phyloP scores from a whole-genome alignment of 1,140 invertebrate species.

The Lanistes nyassanus region DNA sequence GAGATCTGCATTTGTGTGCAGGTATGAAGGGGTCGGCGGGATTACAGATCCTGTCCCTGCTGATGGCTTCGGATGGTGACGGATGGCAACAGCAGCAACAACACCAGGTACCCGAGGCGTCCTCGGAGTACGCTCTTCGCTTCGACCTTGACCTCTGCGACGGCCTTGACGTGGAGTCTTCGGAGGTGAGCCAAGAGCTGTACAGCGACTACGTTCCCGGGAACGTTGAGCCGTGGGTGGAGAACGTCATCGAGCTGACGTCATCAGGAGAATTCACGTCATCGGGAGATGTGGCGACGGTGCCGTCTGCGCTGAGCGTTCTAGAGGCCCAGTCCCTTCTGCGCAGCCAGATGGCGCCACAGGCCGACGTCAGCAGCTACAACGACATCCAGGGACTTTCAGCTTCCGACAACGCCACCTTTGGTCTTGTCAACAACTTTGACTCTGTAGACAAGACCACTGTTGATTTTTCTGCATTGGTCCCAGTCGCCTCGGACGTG shows the following conservation, averaged over 20 bases:
- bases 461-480: not conserved
- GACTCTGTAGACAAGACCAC: not conserved
- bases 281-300: conserved; percentile 9
- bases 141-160: conserved; percentile 15
- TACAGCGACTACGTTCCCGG: conserved; percentile 9
- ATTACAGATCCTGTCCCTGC: conserved; percentile 14
- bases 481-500: too few relatives aligned
- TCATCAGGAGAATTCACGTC: conserved; percentile 15
- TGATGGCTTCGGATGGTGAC: conserved; percentile 17
- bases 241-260: conserved; percentile 20
- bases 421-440: conserved; percentile 1
- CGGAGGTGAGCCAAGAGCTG: conserved; percentile 7
- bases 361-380: not conserved
- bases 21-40: conserved; percentile 26
- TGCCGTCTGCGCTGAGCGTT: not conserved
- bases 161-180: conserved; percentile 11
- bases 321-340: not conserved
- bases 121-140: not conserved
- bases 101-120: not conserved
- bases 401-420: conserved; percentile 15
- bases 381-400: not conserved
- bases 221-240: conserved; percentile 5
- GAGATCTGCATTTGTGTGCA: too few relatives aligned
- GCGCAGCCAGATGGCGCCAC: not conserved
- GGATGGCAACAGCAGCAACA: not conserved